These are phyloP conservation scores for Heterotilapia buettikoferi DNA, from an alignment of 2,113 vertebrate genomes.

Conservation along the genomic window DNA sequence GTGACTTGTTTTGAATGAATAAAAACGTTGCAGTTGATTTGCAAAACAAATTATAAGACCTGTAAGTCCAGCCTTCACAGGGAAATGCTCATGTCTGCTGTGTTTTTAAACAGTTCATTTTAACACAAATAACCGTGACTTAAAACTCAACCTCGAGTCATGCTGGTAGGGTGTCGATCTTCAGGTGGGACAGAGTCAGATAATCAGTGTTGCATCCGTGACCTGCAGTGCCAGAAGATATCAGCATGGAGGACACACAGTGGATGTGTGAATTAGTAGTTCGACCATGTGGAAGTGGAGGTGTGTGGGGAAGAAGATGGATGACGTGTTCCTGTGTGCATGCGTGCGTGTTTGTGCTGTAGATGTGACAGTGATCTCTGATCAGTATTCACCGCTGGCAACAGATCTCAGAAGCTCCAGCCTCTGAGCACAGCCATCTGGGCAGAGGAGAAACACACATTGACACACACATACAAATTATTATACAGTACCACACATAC, in stretches of 20 bases:
- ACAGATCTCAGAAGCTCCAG: constrained; percentile 55
- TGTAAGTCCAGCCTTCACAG: background rate
- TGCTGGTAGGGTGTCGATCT: background rate
- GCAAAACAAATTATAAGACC: background rate
- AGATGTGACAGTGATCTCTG: constrained; percentile 65
- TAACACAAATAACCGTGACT: background rate
- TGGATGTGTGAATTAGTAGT: constrained; percentile 51
- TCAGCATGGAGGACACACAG: constrained; percentile 37
- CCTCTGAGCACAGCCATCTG: constrained; percentile 62
- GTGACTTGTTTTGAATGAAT: background rate
- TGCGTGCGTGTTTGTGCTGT: constrained; percentile 4
- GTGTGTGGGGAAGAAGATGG: constrained; percentile 38
- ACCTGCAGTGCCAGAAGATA: constrained; percentile 19
- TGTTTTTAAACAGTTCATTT: background rate
- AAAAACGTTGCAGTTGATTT: background rate
- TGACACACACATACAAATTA: constrained; percentile 37
- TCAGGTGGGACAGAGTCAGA: constrained; percentile 39
- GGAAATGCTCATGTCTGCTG: background rate
- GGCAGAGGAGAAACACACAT: constrained; percentile 41
- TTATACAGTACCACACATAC: constrained; percentile 28
- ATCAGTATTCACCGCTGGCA: constrained; percentile 72
- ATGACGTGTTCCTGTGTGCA: constrained; percentile 20
- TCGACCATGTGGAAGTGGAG: constrained; percentile 50
- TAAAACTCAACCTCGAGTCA: background rate
- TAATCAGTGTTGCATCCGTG: constrained; percentile 15